Base-by-base conservation (phyloP, 2,888 invertebrate genomes). In the Mimumesa dahlbomi region DNA sequence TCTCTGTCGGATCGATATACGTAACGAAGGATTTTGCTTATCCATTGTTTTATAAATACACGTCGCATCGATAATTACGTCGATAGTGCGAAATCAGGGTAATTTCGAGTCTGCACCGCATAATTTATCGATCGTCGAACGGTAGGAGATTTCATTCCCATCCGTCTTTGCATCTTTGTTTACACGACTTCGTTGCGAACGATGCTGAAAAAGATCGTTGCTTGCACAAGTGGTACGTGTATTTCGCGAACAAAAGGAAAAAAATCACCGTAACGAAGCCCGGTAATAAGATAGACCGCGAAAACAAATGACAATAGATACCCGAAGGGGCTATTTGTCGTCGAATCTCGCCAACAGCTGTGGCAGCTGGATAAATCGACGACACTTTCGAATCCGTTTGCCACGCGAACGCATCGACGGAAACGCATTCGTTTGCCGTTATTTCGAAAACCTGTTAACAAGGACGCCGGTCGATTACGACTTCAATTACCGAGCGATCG, bases 361-460 rank as follows among this genome's bases (percentile, higher is more conserved):
- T 40, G 22, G 34, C 58, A 58, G 46, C 52, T 57, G 62, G 34
- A 40, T 52, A 57, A 67, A 43, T 36, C 36, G 48, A 31, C 34
- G 34, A 59, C n/a, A 40, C 64, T 38, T 45, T 52, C 34, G 18
- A 11, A 13, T 19, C 21, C n/a, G 14, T 54, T 54, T 21, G 9
- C 14, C 19, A 11, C 7, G 34, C n/a, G n/a, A n/a, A 16, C 13
- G 11, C 53, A 29, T 42, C 29, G 53, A 40, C 53, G 53, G 48
- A 36, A 42, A 21, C 29, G 21, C 14, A 34, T 16, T 48, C 31
- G 22, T 25, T 53, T n/a, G 29, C 9, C 11, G 29, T 42, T 6
- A 21, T 31, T 9, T n/a, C 16, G 22, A 43, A 53, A 53, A 42
- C 40, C 13, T 1, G 14, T 53, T 54, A 42, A 53, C 22, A 40